These are phyloP conservation scores for Cyphomyrmex costatus DNA, from an alignment of 1,140 invertebrate species.

Conservation along the genomic window DNA sequence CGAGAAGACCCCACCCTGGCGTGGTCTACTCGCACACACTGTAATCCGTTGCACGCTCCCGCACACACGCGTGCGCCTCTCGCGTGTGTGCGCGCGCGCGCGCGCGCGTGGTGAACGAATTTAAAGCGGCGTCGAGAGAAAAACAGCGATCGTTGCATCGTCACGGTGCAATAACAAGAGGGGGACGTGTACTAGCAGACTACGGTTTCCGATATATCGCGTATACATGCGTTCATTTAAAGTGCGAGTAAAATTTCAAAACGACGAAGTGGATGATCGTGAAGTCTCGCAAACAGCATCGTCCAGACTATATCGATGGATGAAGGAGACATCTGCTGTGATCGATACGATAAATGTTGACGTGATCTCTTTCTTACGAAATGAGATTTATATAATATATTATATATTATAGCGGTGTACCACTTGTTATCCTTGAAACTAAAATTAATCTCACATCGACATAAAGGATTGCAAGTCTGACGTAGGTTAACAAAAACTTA, in stretches of 20 bases:
- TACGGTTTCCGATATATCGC: background rate
- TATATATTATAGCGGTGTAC: too few relatives aligned
- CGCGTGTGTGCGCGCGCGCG: background rate
- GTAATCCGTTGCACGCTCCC: constrained; percentile 37
- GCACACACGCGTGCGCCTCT: constrained; percentile 38
- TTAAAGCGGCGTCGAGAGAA: constrained; percentile 33
- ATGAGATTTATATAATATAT: background rate
- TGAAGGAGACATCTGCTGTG: background rate
- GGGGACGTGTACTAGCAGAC: background rate
- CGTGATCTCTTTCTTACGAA: background rate
- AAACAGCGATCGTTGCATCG: constrained; percentile 1
- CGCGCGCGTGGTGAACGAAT: constrained; percentile 14
- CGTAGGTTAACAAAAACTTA: background rate
- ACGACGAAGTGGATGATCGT: background rate
- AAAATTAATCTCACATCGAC: constrained; percentile 11
- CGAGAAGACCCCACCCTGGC: constrained; percentile 83
- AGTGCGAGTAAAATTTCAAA: background rate
- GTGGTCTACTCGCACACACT: constrained; percentile 72
- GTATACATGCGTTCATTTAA: too few relatives aligned
- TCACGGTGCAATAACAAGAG: background rate
- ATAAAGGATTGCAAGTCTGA: background rate
- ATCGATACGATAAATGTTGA: background rate
- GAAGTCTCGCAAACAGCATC: background rate
- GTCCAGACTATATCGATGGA: too few relatives aligned
- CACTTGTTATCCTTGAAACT: background rate